These are phyloP conservation scores for Perizoma flavofasciatum DNA, from an alignment of 2,888 invertebrate genomes.

Conservation along the genomic window DNA sequence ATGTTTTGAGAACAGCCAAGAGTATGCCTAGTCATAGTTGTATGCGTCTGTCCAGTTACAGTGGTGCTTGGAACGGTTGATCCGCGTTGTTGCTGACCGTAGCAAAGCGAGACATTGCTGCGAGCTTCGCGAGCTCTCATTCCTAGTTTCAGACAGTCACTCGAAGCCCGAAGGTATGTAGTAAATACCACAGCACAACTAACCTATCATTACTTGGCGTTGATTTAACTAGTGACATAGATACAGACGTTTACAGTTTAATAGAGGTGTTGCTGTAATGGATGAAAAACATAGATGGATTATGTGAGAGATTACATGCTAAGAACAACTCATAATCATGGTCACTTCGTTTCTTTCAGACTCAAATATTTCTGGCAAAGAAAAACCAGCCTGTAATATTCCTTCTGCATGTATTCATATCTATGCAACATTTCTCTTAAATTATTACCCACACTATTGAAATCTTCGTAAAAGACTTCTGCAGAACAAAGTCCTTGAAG, in stretches of 20 bases:
- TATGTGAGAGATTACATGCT: too few species aligned
- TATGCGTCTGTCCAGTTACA: too few species aligned
- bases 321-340: too few species aligned
- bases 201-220: slow-evolving; percentile 17
- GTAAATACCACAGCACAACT: slow-evolving; percentile 5
- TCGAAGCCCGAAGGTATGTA: slow-evolving; percentile 15
- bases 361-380: too few species aligned
- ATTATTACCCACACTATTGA: neutral
- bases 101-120: slow-evolving; percentile 2
- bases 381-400: too few species aligned
- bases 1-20: too few species aligned
- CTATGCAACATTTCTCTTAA: too few species aligned
- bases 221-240: slow-evolving; percentile 21
- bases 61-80: neutral
- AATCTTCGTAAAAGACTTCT: neutral
- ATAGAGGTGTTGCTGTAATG: neutral
- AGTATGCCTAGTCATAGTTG: too few species aligned
- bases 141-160: slow-evolving; percentile 21
- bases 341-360: too few species aligned
- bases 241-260: slow-evolving; percentile 2
- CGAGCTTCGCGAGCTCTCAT: slow-evolving; percentile 14
- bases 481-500: slow-evolving; percentile 6
- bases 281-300: too few species aligned
- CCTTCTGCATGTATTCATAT: too few species aligned
- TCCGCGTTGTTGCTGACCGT: slow-evolving; percentile 8